Conservation (phyloP, 1,140 invertebrate species). For the Drosophila varians region DNA sequence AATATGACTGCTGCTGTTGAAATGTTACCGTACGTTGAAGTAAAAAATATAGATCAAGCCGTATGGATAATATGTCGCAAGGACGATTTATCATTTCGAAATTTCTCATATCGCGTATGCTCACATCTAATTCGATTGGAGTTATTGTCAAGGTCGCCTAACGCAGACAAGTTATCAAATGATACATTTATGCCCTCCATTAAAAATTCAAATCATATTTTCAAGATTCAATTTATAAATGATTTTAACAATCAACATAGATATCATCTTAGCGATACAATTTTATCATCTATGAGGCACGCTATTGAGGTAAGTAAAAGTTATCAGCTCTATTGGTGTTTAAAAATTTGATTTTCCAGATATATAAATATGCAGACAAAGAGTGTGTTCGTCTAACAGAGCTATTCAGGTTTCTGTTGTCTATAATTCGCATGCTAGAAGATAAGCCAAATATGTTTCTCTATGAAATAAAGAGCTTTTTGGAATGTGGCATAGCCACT, state of each 20-base stretch:
- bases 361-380: conserved; percentile 46
- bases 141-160: not conserved
- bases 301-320: conserved; percentile 65
- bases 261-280: conserved; percentile 44
- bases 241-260: conserved; percentile 64
- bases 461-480: conserved; percentile 59
- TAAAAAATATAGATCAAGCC: conserved; percentile 52
- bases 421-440: conserved; percentile 67
- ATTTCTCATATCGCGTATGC: conserved; percentile 65
- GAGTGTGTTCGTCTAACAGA: conserved; percentile 58
- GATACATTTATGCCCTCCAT: not conserved
- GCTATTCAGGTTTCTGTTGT: conserved; percentile 70
- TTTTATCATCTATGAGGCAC: conserved; percentile 73
- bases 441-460: conserved; percentile 60
- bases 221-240: conserved; percentile 47
- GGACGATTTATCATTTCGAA: conserved; percentile 65
- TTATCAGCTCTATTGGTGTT: too few relatives aligned
- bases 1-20: conserved; percentile 64
- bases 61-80: conserved; percentile 77
- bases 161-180: not conserved
- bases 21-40: conserved; percentile 76
- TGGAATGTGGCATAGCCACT: conserved; percentile 55
- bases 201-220: not conserved
- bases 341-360: conserved; percentile 17
- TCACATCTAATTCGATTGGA: conserved; percentile 52